A percentile compares a stretch with the other conserved stretches of the same genome.
These are phyloP conservation scores for Melanaphis sacchari DNA, from an alignment of 1,140 invertebrate species.

Conservation along the genomic window DNA sequence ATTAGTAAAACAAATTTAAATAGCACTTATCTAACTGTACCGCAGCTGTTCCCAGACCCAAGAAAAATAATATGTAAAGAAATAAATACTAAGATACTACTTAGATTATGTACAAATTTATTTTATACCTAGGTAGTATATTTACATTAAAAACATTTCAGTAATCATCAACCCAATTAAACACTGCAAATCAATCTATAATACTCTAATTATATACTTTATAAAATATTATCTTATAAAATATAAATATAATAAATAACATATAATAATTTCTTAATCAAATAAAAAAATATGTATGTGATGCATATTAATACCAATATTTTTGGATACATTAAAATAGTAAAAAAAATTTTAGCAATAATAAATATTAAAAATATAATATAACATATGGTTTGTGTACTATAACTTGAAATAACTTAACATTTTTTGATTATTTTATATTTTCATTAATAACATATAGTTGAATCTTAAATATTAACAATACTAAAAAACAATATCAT, in stretches of 20 bases:
- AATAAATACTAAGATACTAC: neutral
- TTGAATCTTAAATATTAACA: neutral
- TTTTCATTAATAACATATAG: neutral
- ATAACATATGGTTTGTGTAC: neutral
- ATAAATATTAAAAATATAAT: constrained; percentile 9
- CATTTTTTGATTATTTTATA: neutral
- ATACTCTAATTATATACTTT: neutral
- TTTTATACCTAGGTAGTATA: neutral
- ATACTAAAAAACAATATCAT: neutral
- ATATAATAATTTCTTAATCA: neutral
- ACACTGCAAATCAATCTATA: neutral
- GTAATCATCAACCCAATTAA: neutral
- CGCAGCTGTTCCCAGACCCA: neutral
- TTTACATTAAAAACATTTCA: neutral
- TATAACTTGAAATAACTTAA: neutral
- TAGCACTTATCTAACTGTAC: neutral
- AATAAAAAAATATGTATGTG: neutral
- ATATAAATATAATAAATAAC: neutral
- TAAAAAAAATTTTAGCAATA: neutral
- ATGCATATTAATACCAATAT: neutral
- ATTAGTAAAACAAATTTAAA: neutral
- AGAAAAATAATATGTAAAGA: neutral
- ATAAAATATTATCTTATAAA: neutral
- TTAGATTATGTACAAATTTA: neutral
- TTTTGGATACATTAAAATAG: neutral